Evolutionary conservation across 2,113 vertebrate species (phyloP), one percentile per base, ranked within the genome.

Genomic region (Nycticryphes semicollaris): DNA sequence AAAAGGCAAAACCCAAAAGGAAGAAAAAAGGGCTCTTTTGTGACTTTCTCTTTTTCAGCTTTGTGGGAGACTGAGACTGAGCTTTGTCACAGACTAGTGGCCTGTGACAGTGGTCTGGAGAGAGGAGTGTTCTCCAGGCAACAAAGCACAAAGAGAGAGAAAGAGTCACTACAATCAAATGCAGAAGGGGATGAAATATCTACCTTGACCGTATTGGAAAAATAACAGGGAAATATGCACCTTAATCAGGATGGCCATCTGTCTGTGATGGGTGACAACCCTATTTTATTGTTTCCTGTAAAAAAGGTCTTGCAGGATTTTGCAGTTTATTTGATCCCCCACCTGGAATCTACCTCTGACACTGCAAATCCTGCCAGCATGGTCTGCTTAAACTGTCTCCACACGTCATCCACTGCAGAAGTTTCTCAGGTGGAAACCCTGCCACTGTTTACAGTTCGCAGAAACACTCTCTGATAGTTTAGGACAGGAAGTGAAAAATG

Each of bases 41-140:
- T 98, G 87, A 95, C 64, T 97, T 97, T 97, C 92, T 68, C 72
- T 93, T 88, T 93, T 50, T 74, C 87, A 95, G 69, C 81, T 92
- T 95, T 83, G 60, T 84, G 84, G 47, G 96, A 96, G 96, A 94
- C 59, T 96, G 96, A 97, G 94, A 84, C 89, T 79, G 84, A 96
- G 95, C 92, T 98, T 96, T 96, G 95, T 95, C 89, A 96, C 83
- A 96, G 73, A 57, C 86, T 97, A 96, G 73, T 84, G 84, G 88
- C 95, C 91, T 97, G 93, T 97, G 94, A 97, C 96, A 92, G 89
- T 15, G 70, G 77, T 93, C 87, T 2, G 8, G 83, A 77, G 87
- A 98, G 87, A 97, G 94, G 54, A 97, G 84, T 12, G 3, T 77
- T 95, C 64, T 80, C 95, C 79, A 72, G 89, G 78, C 97, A 95